Evolutionary conservation across 1,140 invertebrate genomes (phyloP), one percentile per base, ranked within the genome.

Genomic region (Pseudomyrmex sp.): DNA sequence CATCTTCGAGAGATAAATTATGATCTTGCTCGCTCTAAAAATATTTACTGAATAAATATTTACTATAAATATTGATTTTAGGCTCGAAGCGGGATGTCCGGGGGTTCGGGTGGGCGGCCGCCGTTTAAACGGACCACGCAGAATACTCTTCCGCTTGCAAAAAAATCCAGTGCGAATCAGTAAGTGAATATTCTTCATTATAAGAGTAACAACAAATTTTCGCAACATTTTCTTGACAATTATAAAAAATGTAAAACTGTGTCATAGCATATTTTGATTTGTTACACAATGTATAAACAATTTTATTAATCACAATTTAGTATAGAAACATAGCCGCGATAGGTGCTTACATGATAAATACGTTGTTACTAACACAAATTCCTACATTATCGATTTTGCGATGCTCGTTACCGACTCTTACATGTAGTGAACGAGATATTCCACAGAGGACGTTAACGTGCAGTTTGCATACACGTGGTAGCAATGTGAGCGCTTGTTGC

Each of bases 51-150:
- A 35, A 35, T 8, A n/a, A 23, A 10, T 56, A 18, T 4, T 77
- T 12, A 70, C 50, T 80, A 2, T 48, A 46, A 70, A 1, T 35
- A 7, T 77, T 10, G 72, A 48, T 59, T 76, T 62, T 66, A 88
- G 89, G 52, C 86, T 90, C 89, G 86, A 79, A 85, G 83, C 89
- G 87, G 85, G 70, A 90, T 89, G 89, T 87, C 87, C 80, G 83
- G 82, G 85, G 87, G 80, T 69, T 86, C 89, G 83, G 87, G 83
- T 76, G 83, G 80, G 70, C 87, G 87, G 65, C 72, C 72, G 58
- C 87, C 86, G 70, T 83, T 87, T 90, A 90, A 87, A 18, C 83
- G 89, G 79, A 62, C 76, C 58, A 75, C 85, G 48, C 79, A 58
- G 44, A 83, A 61, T 48, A 82, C 85, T 44, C 46, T 66, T 5